Evolutionary conservation across 2,113 vertebrate species (phyloP).

Genomic region (Pedionomus torquatus): DNA sequence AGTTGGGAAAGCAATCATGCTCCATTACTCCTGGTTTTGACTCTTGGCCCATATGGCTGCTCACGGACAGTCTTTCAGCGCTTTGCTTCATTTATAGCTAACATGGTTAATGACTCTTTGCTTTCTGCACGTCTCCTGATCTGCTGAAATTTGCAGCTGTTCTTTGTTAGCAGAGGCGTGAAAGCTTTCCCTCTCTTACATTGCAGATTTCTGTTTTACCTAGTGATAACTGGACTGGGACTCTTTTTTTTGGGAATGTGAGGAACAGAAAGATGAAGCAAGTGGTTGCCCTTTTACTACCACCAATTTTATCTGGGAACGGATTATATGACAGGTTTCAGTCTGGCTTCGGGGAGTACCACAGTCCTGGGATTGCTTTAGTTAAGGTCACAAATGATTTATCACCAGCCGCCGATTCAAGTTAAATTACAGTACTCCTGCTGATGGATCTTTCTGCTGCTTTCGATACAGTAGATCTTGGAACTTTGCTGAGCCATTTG

Average conservation of each 20-base stretch:
- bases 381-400: slow-evolving; percentile 53
- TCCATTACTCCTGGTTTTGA: slow-evolving; percentile 49
- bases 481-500: neutral
- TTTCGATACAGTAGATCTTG: slow-evolving; percentile 25
- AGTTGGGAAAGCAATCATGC: slow-evolving; percentile 19
- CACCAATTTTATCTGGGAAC: neutral
- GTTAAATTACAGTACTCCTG: slow-evolving; percentile 44
- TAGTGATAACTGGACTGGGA: neutral
- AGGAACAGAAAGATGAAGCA: slow-evolving; percentile 14
- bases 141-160: slow-evolving; percentile 40
- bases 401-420: slow-evolving; percentile 33
- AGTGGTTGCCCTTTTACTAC: slow-evolving; percentile 10
- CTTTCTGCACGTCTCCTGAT: neutral
- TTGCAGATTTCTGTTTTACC: neutral
- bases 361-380: neutral
- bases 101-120: neutral
- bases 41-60: slow-evolving; percentile 47
- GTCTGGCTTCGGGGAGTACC: slow-evolving; percentile 18
- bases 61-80: neutral
- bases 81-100: slow-evolving; percentile 39
- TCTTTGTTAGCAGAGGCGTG: neutral
- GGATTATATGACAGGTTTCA: slow-evolving; percentile 35
- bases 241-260: neutral
- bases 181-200: neutral
- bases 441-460: slow-evolving; percentile 37